Conservation (phyloP, 2,888 invertebrate genomes). For the Callinectes sapidus region DNA sequence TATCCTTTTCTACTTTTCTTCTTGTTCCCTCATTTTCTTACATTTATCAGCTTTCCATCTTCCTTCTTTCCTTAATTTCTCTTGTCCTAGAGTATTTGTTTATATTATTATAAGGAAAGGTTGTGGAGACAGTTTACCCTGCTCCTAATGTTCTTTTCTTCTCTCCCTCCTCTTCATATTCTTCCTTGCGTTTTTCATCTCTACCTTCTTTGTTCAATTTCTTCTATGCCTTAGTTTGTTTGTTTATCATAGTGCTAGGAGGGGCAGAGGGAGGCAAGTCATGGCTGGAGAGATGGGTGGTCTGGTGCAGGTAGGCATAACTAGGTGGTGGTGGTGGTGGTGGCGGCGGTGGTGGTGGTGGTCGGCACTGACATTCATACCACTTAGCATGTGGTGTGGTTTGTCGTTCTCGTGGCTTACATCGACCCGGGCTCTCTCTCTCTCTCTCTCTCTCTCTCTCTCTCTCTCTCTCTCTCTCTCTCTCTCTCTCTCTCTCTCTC, state of each 20-base stretch:
- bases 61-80: no score
- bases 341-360: no score
- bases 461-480: slow-evolving; percentile 1
- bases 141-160: no score
- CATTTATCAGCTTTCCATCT: no score
- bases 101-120: no score
- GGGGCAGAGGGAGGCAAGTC: neutral
- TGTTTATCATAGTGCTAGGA: neutral
- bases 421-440: neutral
- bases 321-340: no score
- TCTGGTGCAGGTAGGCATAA: neutral
- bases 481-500: slow-evolving; percentile 1
- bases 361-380: neutral
- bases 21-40: no score
- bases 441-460: neutral
- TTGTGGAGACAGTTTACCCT: no score
- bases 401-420: neutral
- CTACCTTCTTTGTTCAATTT: neutral
- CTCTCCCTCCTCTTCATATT: neutral
- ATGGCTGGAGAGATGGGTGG: neutral
- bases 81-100: no score
- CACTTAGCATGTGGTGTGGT: neutral
- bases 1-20: no score
- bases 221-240: neutral
- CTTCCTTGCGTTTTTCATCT: neutral